phyloP scores from a whole-genome alignment of 1,140 invertebrate genomes.

The Apis florea region DNA sequence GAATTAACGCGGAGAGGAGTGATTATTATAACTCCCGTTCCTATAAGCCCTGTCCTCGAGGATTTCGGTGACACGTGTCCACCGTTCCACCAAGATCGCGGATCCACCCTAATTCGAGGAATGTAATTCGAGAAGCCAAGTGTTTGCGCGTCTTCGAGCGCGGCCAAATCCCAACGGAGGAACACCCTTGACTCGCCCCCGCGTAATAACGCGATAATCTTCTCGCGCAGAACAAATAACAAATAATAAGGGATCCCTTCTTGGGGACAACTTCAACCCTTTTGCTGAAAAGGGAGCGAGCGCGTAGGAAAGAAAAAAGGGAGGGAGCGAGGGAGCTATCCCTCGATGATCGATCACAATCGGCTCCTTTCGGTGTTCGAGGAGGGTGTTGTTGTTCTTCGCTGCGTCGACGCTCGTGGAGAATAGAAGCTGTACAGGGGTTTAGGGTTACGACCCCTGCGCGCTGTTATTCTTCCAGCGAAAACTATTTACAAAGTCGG shows the following conservation, averaged over 20 bases:
- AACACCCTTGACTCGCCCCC: conserved; percentile 64
- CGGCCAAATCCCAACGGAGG: conserved; percentile 21
- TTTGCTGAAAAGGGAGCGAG: conserved; percentile 39
- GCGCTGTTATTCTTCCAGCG: conserved; percentile 75
- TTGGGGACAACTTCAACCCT: conserved; percentile 65
- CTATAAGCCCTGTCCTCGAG: neutral
- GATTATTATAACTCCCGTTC: conserved; percentile 31
- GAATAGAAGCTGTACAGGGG: conserved; percentile 59
- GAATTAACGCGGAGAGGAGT: conserved; percentile 14
- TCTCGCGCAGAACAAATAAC: conserved; percentile 74
- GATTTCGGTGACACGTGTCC: conserved; percentile 29
- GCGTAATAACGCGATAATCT: conserved; percentile 75
- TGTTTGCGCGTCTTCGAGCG: conserved; percentile 59
- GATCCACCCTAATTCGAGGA: conserved; percentile 48
- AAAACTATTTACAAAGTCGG: conserved; percentile 79
- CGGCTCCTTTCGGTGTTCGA: conserved; percentile 59
- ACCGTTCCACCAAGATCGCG: conserved; percentile 33
- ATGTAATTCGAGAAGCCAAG: conserved; percentile 64
- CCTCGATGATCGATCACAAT: conserved; percentile 75
- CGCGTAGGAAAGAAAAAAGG: neutral
- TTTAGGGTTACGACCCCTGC: conserved; percentile 69
- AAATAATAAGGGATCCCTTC: conserved; percentile 20
- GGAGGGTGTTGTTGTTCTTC: conserved; percentile 49
- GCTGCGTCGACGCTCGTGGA: conserved; percentile 51
- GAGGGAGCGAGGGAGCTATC: conserved; percentile 51